Evolutionary conservation across 2,888 invertebrate genomes (phyloP), one percentile per base, ranked within the genome.

Genomic region (Eucera pruinosa): DNA sequence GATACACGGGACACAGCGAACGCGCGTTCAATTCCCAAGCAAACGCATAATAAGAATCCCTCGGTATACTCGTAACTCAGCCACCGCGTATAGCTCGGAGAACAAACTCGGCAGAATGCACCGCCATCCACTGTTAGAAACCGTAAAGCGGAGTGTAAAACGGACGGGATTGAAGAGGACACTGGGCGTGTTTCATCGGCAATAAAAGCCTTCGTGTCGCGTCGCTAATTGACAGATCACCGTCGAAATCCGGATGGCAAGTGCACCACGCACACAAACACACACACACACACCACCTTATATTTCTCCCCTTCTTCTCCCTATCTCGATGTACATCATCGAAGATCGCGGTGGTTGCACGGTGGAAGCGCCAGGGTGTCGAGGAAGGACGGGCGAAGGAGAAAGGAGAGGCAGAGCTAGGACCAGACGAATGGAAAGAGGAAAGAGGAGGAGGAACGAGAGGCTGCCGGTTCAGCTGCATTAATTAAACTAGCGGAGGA

Each of bases 401-500:
- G 52, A 67, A 41, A 86, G 70, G 11, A 25, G 25, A 57, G 57
- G 23, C 41, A 18, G 57, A n/a, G 9, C 36, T 27, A 23, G 36
- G 36, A 4, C 13, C 2, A 33, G 55, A 23, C 47, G 82, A 82
- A 74, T 76, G 61, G 64, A 74, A 57, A 74, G 71, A 70, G 50
- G 27, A 64, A 55, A 66, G 43, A 52, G 74, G 66, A 45, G 45
- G 66, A 48, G 61, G 48, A 69, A 66, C 72, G 73, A 70, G 80
- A 75, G 71, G 70, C 73, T 83, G 74, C 85, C 82, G 84, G 87
- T 89, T 88, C 86, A 86, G 91, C 89, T 90, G 91, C 90, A 91
- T 91, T 92, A 92, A 92, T 92, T 92, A 92, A 91, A 91, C 90
- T 89, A 90, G 90, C 88, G 86, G 89, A 90, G 90, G 90, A 92